Evolutionary conservation across 2,113 vertebrate genomes (phyloP).

Genomic region (Lipophrys pholis): DNA sequence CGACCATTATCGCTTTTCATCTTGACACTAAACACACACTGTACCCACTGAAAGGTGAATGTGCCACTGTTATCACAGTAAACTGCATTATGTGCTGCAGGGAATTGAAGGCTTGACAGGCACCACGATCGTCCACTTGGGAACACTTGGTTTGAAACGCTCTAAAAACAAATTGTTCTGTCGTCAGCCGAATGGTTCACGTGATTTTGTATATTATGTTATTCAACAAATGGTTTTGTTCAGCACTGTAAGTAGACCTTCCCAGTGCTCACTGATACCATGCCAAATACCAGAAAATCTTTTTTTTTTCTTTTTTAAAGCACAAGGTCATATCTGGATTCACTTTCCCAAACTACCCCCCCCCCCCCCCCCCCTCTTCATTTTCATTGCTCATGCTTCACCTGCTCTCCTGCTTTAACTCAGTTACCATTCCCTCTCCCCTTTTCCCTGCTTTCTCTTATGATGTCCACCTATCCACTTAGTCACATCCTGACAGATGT

Average conservation of each 20-base stretch:
- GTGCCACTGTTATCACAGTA: neutral
- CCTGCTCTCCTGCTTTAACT: slow-evolving; percentile 1
- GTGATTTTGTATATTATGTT: neutral
- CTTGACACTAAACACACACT: neutral
- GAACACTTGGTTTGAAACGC: neutral
- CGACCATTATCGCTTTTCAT: neutral
- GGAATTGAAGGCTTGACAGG: neutral
- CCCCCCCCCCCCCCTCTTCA: slow-evolving; percentile 9
- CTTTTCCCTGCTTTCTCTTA: slow-evolving; percentile 12
- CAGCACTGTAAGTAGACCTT: slow-evolving; percentile 5
- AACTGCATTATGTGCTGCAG: neutral
- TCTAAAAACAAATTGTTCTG: neutral
- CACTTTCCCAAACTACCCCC: neutral
- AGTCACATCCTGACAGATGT: slow-evolving; percentile 66
- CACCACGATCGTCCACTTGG: no score
- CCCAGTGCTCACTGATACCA: neutral
- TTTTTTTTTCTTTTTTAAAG: slow-evolving; percentile 14
- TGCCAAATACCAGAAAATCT: slow-evolving; percentile 7
- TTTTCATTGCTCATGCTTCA: slow-evolving; percentile 1
- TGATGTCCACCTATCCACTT: slow-evolving; percentile 51
- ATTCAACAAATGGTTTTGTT: neutral
- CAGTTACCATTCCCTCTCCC: slow-evolving; percentile 1
- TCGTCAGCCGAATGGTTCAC: neutral
- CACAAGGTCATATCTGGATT: slow-evolving; percentile 29
- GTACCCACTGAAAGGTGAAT: no score